Percentiles rank a stretch among this genome's conserved stretches.
These are phyloP conservation scores for Galerucella pusilla DNA, from an alignment of 2,888 invertebrate genomes.

Conservation along the genomic window DNA sequence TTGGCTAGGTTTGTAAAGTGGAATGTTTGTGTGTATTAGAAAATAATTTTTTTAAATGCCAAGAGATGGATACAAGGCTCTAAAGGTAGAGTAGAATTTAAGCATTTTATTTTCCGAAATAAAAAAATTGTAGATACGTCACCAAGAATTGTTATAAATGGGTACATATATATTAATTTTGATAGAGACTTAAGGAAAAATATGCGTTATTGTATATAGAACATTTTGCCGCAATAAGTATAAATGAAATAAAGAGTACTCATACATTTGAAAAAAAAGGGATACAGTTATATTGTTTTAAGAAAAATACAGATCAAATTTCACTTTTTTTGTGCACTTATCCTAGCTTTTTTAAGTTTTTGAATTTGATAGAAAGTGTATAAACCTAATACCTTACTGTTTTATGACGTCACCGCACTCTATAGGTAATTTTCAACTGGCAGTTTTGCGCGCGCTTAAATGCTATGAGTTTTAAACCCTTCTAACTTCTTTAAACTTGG, in stretches of 20 bases:
- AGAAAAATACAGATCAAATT: too few relatives aligned
- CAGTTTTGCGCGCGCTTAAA: too few relatives aligned
- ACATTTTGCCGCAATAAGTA: constrained; percentile 34
- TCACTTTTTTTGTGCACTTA: too few relatives aligned
- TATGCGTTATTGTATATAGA: constrained; percentile 42
- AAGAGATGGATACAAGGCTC: constrained; percentile 24
- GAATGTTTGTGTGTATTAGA: constrained; percentile 12
- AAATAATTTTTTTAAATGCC: constrained; percentile 27
- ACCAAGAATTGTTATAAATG: constrained; percentile 42
- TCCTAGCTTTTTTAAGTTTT: too few relatives aligned
- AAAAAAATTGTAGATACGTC: constrained; percentile 45
- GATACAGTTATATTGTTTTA: neutral
- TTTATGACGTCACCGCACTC: too few relatives aligned
- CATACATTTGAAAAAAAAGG: constrained; percentile 11
- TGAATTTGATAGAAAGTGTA: too few relatives aligned
- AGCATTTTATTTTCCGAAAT: constrained; percentile 20
- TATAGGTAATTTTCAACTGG: too few relatives aligned
- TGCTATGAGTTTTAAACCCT: too few relatives aligned
- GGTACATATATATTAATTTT: constrained; percentile 32
- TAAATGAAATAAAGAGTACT: constrained; percentile 22
- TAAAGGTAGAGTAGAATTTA: constrained; percentile 22
- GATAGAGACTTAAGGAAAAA: constrained; percentile 34
- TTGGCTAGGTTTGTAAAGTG: constrained; percentile 5
- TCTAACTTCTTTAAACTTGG: too few relatives aligned
- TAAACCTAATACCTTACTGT: too few relatives aligned